These are phyloP conservation scores for Drosophila sp. DNA, from an alignment of 1,140 invertebrate species.

Conservation along the genomic window DNA sequence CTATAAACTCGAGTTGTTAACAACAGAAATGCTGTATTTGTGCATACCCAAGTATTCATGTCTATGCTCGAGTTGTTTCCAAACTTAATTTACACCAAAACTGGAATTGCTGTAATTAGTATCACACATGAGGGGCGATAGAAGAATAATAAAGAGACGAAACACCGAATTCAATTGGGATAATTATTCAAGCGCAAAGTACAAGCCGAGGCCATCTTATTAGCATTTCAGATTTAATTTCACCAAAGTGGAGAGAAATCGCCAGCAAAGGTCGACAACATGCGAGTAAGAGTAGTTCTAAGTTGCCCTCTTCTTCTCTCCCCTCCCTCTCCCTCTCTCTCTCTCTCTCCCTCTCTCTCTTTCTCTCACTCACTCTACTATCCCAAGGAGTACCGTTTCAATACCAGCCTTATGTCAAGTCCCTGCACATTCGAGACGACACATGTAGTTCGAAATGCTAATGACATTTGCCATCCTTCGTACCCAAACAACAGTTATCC, in stretches of 20 bases:
- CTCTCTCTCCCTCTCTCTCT: too few relatives aligned
- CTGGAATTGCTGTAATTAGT: constrained; percentile 20
- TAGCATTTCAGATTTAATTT: constrained; percentile 81
- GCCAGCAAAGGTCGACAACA: constrained; percentile 54
- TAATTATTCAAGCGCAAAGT: constrained; percentile 59
- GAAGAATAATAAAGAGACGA: not conserved
- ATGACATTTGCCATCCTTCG: constrained; percentile 64
- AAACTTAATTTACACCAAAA: constrained; percentile 14
- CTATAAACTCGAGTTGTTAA: constrained; percentile 10
- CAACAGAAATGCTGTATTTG: constrained; percentile 1
- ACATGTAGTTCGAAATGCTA: constrained; percentile 63
- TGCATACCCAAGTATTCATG: not conserved
- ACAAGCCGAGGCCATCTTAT: constrained; percentile 51
- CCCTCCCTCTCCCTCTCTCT: too few relatives aligned
- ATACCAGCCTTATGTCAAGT: constrained; percentile 52
- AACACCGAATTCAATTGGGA: constrained; percentile 52
- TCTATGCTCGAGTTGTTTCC: too few relatives aligned
- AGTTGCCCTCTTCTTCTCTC: not conserved
- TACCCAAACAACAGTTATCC: constrained; percentile 2
- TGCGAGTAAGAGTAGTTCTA: constrained; percentile 15
- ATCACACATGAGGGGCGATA: not conserved
- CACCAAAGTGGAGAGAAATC: constrained; percentile 76
- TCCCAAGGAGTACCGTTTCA: constrained; percentile 23
- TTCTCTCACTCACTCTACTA: too few relatives aligned
- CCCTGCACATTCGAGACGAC: constrained; percentile 36